phyloP scores from a whole-genome alignment of 2,888 invertebrate genomes.

The Gisinianus flammeolus region DNA sequence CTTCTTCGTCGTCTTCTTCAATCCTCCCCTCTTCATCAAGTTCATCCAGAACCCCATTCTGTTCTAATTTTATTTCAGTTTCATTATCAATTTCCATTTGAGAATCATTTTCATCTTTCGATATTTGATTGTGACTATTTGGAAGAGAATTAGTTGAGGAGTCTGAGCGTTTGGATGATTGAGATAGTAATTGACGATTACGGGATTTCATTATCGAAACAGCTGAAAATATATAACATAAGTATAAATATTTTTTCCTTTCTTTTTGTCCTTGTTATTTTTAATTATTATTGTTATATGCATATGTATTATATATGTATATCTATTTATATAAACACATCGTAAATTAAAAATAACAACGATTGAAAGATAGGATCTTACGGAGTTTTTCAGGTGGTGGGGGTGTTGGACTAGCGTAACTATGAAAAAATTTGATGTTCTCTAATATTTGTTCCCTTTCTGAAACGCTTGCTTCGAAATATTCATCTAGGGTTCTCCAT shows the following conservation, averaged over 20 bases:
- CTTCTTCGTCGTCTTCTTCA: conserved; percentile 4
- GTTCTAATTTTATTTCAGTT: background rate
- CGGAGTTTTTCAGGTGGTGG: background rate
- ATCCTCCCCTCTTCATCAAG: background rate
- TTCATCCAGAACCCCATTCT: background rate
- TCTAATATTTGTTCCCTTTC: conserved; percentile 10
- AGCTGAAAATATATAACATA: background rate
- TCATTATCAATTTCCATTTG: background rate
- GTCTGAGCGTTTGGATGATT: no score
- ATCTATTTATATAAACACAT: background rate
- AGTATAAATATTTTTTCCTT: no score
- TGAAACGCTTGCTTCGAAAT: background rate
- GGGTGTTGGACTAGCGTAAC: conserved; percentile 5
- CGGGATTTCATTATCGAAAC: background rate
- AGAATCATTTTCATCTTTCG: background rate
- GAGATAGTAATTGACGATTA: background rate
- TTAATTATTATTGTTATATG: background rate
- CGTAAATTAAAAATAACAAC: background rate
- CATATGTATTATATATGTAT: background rate
- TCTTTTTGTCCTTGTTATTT: no score
- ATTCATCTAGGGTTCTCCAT: conserved; percentile 29
- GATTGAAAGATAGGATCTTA: background rate
- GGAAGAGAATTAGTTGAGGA: background rate
- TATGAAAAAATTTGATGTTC: conserved; percentile 27
- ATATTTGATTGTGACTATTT: background rate